Evolutionary conservation across 2,888 invertebrate species (phyloP), one percentile per base, ranked within the genome.

Genomic region (Caenorhabditis auriculariae): DNA sequence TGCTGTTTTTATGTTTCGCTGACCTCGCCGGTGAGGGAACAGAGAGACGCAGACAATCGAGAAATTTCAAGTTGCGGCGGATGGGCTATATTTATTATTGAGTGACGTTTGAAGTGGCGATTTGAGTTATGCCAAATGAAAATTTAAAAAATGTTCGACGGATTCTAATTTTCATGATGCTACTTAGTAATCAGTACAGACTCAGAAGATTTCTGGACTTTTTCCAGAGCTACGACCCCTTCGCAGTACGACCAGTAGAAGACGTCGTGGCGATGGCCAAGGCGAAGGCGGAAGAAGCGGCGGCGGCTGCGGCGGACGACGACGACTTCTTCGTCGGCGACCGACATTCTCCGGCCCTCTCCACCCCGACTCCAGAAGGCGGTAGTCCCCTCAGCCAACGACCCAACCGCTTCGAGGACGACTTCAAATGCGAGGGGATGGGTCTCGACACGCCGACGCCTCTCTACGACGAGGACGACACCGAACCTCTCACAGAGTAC

Each of bases 391-490:
- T 72, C 9, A 69, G 74, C 29, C 70, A 68, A 38, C 59, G 80
- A 19, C 80, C 80, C 1, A 57, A 61, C 32, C 75, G 73, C 3
- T 80, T 80, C 51, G 80, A 80, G 28, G 80, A 80, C 51, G 78
- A 80, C 37, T 80, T 80, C 65, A 76, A 75, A 49, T 66, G 65
- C 35, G 68, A 60, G 24, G 24, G 56, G 7, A 43, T 51, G 5
- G 66, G 56, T 9, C 42, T 66, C 1, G 66, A 67, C 26, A 67
- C 75, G 1, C 66, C 73, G 7, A 74, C 77, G 9, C 78, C 78
- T 12, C 85, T 94, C 26, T 94, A 89, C 83, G 94, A 94, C 82
- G 93, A 93, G 61, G 94, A 94, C 82, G 88, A 91, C 43, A 91
- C 92, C 0, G 88, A 90, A 82, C 93, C 93, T 0, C 85, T 98